These are phyloP conservation scores for Euura saliciscinereae DNA, from an alignment of 1,140 invertebrate species.

Conservation along the genomic window DNA sequence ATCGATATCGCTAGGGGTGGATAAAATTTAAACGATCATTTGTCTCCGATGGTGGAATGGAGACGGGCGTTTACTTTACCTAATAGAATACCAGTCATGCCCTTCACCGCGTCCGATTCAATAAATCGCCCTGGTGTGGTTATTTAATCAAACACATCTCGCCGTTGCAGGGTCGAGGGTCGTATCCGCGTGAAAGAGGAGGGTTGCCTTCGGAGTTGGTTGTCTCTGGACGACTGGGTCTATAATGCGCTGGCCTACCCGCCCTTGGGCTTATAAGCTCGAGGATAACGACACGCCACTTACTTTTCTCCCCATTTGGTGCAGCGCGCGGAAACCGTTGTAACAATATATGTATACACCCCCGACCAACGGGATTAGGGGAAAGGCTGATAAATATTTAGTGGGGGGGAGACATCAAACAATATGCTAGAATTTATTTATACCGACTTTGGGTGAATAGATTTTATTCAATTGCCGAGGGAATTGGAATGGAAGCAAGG, in stretches of 20 bases:
- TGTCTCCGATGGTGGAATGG: background rate
- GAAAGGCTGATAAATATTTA: constrained; percentile 1
- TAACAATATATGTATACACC: background rate
- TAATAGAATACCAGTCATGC: background rate
- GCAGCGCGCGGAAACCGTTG: background rate
- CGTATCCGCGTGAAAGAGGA: background rate
- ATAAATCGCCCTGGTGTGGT: background rate
- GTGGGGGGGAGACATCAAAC: too few species aligned
- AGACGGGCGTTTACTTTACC: background rate
- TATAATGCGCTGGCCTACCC: background rate
- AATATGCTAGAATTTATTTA: too few species aligned
- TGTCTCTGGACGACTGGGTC: too few species aligned
- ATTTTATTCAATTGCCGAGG: too few species aligned
- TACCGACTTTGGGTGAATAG: too few species aligned
- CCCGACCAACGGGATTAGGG: background rate
- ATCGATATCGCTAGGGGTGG: background rate
- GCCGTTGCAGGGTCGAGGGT: background rate
- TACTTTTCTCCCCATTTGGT: constrained; percentile 2
- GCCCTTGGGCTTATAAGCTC: background rate
- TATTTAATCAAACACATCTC: background rate
- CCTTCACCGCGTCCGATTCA: background rate
- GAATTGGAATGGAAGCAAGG: too few species aligned
- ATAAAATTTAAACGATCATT: background rate
- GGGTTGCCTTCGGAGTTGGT: too few species aligned
- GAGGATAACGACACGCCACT: background rate